Conservation (phyloP, 2,113 vertebrate genomes). For the Limnothrissa miodon region DNA sequence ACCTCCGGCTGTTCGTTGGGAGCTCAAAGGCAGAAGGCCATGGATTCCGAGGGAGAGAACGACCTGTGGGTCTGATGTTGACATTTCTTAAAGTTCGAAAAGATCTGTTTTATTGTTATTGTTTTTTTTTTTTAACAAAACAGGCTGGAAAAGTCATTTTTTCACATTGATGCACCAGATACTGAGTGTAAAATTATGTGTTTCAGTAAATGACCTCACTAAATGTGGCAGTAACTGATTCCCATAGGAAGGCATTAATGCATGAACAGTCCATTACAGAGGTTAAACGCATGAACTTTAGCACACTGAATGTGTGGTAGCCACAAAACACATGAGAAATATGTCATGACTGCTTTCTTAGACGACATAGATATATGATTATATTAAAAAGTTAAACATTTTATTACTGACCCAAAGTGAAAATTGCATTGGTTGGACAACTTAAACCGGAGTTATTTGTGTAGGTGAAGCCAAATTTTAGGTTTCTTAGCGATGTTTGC, state of each 20-base stretch:
- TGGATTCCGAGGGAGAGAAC: constrained; percentile 34
- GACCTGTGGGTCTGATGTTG: constrained; percentile 46
- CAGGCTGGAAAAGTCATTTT: background rate
- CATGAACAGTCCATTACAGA: background rate
- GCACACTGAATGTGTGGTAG: background rate
- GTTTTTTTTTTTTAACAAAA: too few species aligned
- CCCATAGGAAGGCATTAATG: background rate
- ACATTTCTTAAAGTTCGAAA: constrained; percentile 47
- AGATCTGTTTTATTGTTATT: constrained; percentile 47
- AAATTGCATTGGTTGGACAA: too few species aligned
- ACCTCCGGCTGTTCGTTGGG: constrained; percentile 40
- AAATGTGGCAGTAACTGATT: background rate
- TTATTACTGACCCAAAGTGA: too few species aligned
- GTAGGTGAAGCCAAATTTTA: background rate
- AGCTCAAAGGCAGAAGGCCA: constrained; percentile 40
- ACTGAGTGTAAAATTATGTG: background rate
- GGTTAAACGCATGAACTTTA: background rate
- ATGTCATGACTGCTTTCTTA: background rate
- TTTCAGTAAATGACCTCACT: background rate
- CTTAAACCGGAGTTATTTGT: too few species aligned
- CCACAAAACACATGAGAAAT: background rate
- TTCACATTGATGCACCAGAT: background rate
- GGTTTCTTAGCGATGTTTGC: background rate
- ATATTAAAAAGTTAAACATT: too few species aligned
- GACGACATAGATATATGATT: too few species aligned